Evolutionary conservation across 2,797 vertebrate species (phyloP), one percentile per base, ranked within the genome.

Genomic region (Poecilia picta): DNA sequence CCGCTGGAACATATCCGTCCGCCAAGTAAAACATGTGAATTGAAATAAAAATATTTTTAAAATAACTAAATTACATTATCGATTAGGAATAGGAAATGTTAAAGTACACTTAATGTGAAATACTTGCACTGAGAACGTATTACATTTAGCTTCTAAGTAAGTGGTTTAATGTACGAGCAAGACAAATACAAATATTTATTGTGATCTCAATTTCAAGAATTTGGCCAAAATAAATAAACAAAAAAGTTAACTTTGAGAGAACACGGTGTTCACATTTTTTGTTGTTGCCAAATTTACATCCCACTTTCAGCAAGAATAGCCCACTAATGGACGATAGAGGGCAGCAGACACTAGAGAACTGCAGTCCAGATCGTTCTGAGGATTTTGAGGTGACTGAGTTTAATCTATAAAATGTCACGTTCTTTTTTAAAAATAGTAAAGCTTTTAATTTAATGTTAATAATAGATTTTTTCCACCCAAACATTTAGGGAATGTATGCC

Each of bases 1-100:
- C 33, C 41, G 20, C 39, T 57, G 73, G 93, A 86, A 94, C 91
- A 94, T 95, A 95, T 95, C 82, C 83, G 80, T 95, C 87, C 94
- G 94, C 94, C 76, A 74, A 41, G 79, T 74, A 11, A 16, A 80
- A 39, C n/a, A 1, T 8, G 43, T 46, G 13, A 71, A 45, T 28
- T 6, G 43, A 43, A 70, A 41, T 39, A 70, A 64, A 18, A 36
- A 64, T 33, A 64, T 53, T 8, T 41, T 70, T 8, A 15, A 70
- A 70, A 70, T 11, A 43, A 16, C 4, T 18, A 43, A 41, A 70
- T 70, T 4, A n/a, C 39, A 62, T 28, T 33, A 31, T 18, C 16
- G 7, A 43, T 23, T 31, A 62, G 15, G 2, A 31, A 28, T 28
- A 15, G 5, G 28, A 15, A 1, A 6, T 16, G 5, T 62, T 62